Evolutionary conservation across 23 tunicate species (phyloP).

Genomic region (Styela clava): DNA sequence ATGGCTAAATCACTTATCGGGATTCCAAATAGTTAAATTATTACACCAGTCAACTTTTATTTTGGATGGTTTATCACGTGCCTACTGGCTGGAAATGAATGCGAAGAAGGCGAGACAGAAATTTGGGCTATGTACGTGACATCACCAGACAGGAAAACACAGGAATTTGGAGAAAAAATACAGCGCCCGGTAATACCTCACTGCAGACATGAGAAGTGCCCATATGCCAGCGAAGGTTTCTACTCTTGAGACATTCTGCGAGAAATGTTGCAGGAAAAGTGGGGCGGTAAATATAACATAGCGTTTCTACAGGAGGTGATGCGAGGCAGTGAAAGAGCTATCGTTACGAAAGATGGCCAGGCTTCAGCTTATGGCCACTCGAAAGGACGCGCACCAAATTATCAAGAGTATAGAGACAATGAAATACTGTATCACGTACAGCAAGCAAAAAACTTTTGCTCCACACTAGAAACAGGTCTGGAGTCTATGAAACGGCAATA

Average conservation of each 20-base stretch:
- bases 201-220: not conserved
- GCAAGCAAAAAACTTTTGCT: not conserved
- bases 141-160: too few species aligned
- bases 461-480: not conserved
- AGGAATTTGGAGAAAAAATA: not conserved
- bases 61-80: conserved; percentile 4
- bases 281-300: not conserved
- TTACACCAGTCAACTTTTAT: not conserved
- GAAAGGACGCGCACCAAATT: not conserved
- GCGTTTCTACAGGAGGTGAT: not conserved
- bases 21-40: not conserved
- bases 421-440: not conserved
- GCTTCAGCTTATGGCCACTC: conserved; percentile 5
- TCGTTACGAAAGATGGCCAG: not conserved
- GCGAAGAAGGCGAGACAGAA: not conserved
- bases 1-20: conserved; percentile 19
- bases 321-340: not conserved
- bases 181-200: not conserved
- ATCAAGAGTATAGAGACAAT: not conserved
- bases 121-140: conserved; percentile 5
- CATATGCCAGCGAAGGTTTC: not conserved
- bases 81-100: conserved; percentile 12
- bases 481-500: not conserved
- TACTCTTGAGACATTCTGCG: not conserved
- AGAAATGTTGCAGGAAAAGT: not conserved